These are phyloP conservation scores for Meliscaeva auricollis DNA, from an alignment of 2,888 invertebrate species.

Conservation along the genomic window DNA sequence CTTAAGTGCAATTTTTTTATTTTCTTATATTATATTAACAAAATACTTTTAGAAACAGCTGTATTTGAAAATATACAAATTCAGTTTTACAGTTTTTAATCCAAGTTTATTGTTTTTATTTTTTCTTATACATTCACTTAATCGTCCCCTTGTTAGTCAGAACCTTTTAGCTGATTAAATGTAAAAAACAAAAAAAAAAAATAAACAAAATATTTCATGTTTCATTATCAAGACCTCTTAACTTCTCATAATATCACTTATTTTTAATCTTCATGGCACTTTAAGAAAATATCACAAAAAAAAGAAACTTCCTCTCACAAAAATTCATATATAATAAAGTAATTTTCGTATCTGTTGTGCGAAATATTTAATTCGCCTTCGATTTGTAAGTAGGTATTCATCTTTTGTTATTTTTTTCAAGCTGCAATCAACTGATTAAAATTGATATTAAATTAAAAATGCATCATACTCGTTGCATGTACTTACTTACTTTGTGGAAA, in stretches of 20 bases:
- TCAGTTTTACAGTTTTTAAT: too few relatives aligned
- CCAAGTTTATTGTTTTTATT: background rate
- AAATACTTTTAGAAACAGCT: too few relatives aligned
- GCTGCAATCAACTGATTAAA: background rate
- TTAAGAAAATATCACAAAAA: conserved; percentile 2
- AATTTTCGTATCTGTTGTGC: conserved; percentile 15
- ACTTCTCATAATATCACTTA: conserved; percentile 1
- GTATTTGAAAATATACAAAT: too few relatives aligned
- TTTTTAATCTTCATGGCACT: background rate
- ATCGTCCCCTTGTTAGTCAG: conserved; percentile 2
- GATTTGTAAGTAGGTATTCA: background rate
- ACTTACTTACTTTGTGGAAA: too few relatives aligned
- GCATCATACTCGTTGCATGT: background rate
- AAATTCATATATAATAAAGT: conserved; percentile 16
- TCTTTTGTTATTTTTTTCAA: background rate
- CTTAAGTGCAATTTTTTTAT: too few relatives aligned
- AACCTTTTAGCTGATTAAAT: background rate
- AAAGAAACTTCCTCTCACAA: conserved; percentile 11
- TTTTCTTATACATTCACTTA: background rate
- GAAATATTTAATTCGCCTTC: background rate
- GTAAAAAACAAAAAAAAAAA: background rate
- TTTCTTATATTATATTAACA: too few relatives aligned
- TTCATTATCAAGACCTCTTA: conserved; percentile 14
- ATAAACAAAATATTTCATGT: conserved; percentile 4
- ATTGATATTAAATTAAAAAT: background rate